These are phyloP conservation scores for Lymantria dispar DNA, from an alignment of 2,888 invertebrate genomes.

Conservation along the genomic window DNA sequence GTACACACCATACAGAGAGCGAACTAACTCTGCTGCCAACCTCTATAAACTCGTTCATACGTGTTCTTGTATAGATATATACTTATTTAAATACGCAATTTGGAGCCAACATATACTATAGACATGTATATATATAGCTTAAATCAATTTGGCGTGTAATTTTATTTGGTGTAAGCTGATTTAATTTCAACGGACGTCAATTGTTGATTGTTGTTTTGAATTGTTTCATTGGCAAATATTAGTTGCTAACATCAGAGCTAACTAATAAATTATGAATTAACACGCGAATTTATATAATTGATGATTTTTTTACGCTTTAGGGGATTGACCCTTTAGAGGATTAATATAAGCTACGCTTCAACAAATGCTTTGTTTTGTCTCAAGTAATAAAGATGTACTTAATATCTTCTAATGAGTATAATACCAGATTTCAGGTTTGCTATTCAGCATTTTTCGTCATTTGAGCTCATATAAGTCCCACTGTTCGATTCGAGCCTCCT, in stretches of 20 bases:
- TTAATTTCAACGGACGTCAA: slow-evolving; percentile 46
- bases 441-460: no score
- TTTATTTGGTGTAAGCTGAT: slow-evolving; percentile 54
- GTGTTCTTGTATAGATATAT: slow-evolving; percentile 62
- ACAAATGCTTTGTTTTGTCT: no score
- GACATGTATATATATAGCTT: slow-evolving; percentile 35
- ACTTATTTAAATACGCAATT: slow-evolving; percentile 79
- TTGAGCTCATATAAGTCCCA: no score
- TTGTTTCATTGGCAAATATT: slow-evolving; percentile 5
- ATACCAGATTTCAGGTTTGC: no score
- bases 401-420: no score
- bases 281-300: no score
- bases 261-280: no score
- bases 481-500: no score
- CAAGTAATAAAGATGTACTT: no score
- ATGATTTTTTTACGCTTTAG: no score
- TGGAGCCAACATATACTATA: slow-evolving; percentile 53
- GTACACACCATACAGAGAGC: slow-evolving; percentile 74
- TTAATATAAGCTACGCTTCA: no score
- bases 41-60: slow-evolving; percentile 71
- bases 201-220: slow-evolving; percentile 18
- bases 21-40: slow-evolving; percentile 76
- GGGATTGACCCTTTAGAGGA: no score
- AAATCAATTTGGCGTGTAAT: slow-evolving; percentile 66
- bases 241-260: not conserved